A percentile compares a stretch with the other conserved stretches of the same genome.
These are phyloP conservation scores for Drosophila pallidifrons DNA, from an alignment of 1,140 invertebrate species.

Conservation along the genomic window DNA sequence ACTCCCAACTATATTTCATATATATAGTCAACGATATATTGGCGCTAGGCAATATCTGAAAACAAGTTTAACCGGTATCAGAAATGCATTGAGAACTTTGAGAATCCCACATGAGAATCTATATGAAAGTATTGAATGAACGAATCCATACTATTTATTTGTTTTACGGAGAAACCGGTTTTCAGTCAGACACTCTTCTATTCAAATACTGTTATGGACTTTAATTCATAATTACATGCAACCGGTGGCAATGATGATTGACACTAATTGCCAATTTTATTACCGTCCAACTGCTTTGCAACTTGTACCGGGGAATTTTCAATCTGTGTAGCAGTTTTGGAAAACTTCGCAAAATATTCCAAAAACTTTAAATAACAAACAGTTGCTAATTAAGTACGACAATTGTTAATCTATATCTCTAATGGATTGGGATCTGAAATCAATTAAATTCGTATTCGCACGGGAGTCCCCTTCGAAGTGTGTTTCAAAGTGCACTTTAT, in stretches of 20 bases:
- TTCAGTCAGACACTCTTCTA: constrained; percentile 10
- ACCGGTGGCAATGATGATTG: constrained; percentile 51
- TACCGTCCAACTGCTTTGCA: constrained; percentile 5
- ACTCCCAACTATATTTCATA: constrained; percentile 38
- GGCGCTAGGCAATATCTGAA: constrained; percentile 19
- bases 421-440: background rate
- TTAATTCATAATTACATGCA: constrained; percentile 56
- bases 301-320: background rate
- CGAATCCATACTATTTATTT: constrained; percentile 57
- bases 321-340: constrained; percentile 1
- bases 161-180: constrained; percentile 50
- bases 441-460: constrained; percentile 1
- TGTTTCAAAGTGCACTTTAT: background rate
- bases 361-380: background rate
- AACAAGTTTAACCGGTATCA: constrained; percentile 64
- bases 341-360: constrained; percentile 22
- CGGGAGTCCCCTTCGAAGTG: background rate
- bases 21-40: constrained; percentile 47
- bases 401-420: constrained; percentile 5
- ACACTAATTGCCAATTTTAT: constrained; percentile 64
- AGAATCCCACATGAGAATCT: constrained; percentile 3
- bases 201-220: constrained; percentile 41
- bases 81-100: constrained; percentile 57
- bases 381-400: background rate
- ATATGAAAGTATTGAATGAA: constrained; percentile 41